Base-by-base conservation (phyloP, 2,888 invertebrate genomes). In the Hyalella azteca region DNA sequence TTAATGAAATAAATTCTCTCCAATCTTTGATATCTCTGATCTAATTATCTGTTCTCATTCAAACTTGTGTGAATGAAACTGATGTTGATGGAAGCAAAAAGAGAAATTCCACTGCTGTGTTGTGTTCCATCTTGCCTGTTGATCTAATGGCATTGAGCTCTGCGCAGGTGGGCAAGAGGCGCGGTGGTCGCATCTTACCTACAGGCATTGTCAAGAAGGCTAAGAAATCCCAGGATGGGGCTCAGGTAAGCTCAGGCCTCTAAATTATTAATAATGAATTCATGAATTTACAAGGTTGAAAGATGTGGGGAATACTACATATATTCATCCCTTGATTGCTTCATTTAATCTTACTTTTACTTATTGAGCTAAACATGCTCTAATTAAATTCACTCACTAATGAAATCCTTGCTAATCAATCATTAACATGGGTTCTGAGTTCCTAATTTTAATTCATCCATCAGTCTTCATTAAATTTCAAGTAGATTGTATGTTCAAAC, bases 131-230 rank as follows among this genome's bases (percentile, higher is more conserved):
- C 29, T 66, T 22, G 39, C 39, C 36, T 32, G 15, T 73, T 40
- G 32, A 40, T 78, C 84, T 84, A 84, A 84, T 82, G 79, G 82
- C 80, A 79, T 77, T 84, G 82, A 84, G 84, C 84, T 84, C 81
- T 84, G 77, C 85, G 0, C 88, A 91, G 88, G 92, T 95, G 84
- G 95, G 95, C 45, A 95, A 95, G 87, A 91, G 95, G 85, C 91
- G 95, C 81, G 95, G 95, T 76, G 95, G 95, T 22, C 91, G 95
- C 87, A 93, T 95, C 76, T 90, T 96, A 26, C 95, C 95, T 89
- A 96, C 95, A 73, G 96, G 96, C 54, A 90, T 95, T 87, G 96
- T 96, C 54, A 94, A 95, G 86, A 96, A 96, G 87, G 91, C 87
- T 91, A 86, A 82, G 81, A 84, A 60, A 60, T 49, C 49, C 5